phyloP scores from a whole-genome alignment of 37 sponge, comb jelly and placozoan genomes.

The Spongia lamella region DNA sequence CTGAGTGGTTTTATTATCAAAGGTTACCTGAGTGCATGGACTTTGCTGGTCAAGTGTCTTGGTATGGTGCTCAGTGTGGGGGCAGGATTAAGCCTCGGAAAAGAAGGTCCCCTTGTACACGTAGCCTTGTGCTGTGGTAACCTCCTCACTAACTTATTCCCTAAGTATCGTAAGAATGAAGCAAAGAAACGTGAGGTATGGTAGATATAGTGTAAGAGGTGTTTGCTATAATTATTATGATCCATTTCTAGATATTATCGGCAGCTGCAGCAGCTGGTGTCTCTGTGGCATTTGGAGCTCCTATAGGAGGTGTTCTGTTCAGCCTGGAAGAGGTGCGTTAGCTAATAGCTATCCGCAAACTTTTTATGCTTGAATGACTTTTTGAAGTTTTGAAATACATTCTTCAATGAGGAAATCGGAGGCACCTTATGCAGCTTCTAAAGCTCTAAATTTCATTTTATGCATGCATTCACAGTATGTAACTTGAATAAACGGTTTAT shows the following conservation, averaged over 20 bases:
- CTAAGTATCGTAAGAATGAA: constrained; percentile 76
- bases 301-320: constrained; percentile 97
- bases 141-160: constrained; percentile 77
- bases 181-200: constrained; percentile 77
- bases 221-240: too few relatives aligned
- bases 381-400: too few relatives aligned
- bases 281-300: constrained; percentile 98
- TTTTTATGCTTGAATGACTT: too few relatives aligned
- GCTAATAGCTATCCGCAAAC: too few relatives aligned
- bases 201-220: too few relatives aligned
- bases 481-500: too few relatives aligned
- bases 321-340: constrained; percentile 91
- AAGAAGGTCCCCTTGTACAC: constrained; percentile 99
- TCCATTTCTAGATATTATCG: constrained; percentile 85
- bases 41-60: constrained; percentile 85
- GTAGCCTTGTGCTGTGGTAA: constrained; percentile 98
- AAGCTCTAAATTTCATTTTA: too few relatives aligned
- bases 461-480: too few relatives aligned
- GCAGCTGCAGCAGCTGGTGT: constrained; percentile 99
- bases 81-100: constrained; percentile 95
- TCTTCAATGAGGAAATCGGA: too few relatives aligned
- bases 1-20: constrained; percentile 96
- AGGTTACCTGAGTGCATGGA: constrained; percentile 88
- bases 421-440: too few relatives aligned
- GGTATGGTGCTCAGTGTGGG: constrained; percentile 95